Percentiles rank a stretch among this genome's conserved stretches.
These are phyloP conservation scores for Tadarida brasiliensis DNA, from an alignment of 2,797 vertebrate genomes.

Conservation along the genomic window DNA sequence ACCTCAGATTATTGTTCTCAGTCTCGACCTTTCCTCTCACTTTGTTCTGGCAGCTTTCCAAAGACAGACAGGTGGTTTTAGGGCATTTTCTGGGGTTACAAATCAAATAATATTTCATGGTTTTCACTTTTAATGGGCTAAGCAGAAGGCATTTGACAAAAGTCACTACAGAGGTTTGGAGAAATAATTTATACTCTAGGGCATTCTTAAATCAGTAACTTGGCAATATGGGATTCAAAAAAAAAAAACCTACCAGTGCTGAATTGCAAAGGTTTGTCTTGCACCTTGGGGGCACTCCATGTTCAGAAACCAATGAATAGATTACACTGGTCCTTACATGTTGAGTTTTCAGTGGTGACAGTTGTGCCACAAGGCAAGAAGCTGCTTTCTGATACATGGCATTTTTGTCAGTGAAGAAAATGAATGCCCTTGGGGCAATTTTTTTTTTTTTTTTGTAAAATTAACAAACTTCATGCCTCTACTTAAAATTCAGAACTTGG, in stretches of 20 bases:
- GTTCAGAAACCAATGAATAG: slow-evolving; percentile 14
- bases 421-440: not conserved
- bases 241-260: not conserved
- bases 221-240: slow-evolving; percentile 47
- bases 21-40: slow-evolving; percentile 23
- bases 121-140: slow-evolving; percentile 78
- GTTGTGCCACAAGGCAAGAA: not conserved
- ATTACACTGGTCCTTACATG: not conserved
- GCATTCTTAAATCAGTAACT: slow-evolving; percentile 75
- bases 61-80: slow-evolving; percentile 75
- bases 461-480: slow-evolving; percentile 35
- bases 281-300: not conserved
- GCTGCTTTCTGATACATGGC: not conserved
- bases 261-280: slow-evolving; percentile 46
- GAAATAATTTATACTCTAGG: slow-evolving; percentile 83
- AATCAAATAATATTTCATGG: slow-evolving; percentile 80
- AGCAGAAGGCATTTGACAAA: slow-evolving; percentile 76
- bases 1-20: slow-evolving; percentile 60
- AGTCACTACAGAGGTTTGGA: slow-evolving; percentile 66
- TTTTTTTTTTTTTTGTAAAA: not conserved
- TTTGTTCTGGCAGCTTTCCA: slow-evolving; percentile 75
- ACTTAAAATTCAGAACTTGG: slow-evolving; percentile 53
- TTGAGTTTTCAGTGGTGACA: slow-evolving; percentile 5
- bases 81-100: slow-evolving; percentile 75
- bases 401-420: slow-evolving; percentile 44